Percentiles rank a stretch among this genome's conserved stretches.
These are phyloP conservation scores for Andricus grossulariae DNA, from an alignment of 1,140 invertebrate genomes.

Conservation along the genomic window DNA sequence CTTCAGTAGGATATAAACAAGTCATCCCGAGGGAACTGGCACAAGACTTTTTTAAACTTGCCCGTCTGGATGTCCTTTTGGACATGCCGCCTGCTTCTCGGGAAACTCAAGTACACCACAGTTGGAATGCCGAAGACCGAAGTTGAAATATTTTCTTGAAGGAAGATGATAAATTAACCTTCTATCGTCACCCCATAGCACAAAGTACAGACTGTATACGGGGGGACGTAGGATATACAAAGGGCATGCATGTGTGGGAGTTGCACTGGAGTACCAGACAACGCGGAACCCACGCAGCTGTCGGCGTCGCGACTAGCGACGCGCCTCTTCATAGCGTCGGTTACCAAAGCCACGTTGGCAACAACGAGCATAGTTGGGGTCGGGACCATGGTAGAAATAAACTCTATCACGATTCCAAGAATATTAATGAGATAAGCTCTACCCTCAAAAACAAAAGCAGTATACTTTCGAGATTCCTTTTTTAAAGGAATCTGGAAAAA, in stretches of 20 bases:
- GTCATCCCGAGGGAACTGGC: slow-evolving; percentile 89
- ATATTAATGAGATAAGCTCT: slow-evolving; percentile 92
- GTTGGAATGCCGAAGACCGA: slow-evolving; percentile 98
- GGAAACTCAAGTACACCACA: slow-evolving; percentile 93
- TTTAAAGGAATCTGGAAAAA: no score
- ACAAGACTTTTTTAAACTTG: slow-evolving; percentile 89
- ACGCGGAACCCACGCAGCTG: slow-evolving; percentile 98
- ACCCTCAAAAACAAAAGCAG: slow-evolving; percentile 72
- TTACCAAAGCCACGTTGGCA: slow-evolving; percentile 89
- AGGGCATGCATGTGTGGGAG: slow-evolving; percentile 98
- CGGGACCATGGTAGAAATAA: slow-evolving; percentile 99
- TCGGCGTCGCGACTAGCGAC: slow-evolving; percentile 96
- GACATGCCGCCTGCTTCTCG: slow-evolving; percentile 95
- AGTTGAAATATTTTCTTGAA: slow-evolving; percentile 88
- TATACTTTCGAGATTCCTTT: no score
- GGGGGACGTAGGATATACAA: slow-evolving; percentile 95
- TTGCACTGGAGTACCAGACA: slow-evolving; percentile 97
- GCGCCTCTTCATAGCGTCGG: slow-evolving; percentile 92
- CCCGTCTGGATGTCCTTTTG: slow-evolving; percentile 94
- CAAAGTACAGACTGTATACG: slow-evolving; percentile 99
- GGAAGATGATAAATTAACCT: slow-evolving; percentile 98
- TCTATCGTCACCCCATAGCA: slow-evolving; percentile 99
- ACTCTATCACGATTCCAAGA: slow-evolving; percentile 94
- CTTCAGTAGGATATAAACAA: slow-evolving; percentile 86
- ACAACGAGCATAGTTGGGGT: slow-evolving; percentile 97